Evolutionary conservation across 2,888 invertebrate species (phyloP), one percentile per base, ranked within the genome.

Genomic region (Tachystola acroxantha): DNA sequence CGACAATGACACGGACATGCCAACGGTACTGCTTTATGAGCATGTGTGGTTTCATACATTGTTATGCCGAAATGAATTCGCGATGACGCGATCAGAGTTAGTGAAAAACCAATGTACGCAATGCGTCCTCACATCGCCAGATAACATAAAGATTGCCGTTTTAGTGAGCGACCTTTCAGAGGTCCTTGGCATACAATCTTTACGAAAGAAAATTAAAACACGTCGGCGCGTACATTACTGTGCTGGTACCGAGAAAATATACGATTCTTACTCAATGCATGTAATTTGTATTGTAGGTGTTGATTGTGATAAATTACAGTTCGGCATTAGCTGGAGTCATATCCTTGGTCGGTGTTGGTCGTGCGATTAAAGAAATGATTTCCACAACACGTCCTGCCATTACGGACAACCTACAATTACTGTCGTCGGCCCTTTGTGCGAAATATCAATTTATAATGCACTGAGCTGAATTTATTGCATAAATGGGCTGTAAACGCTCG

Each of bases 141-240:
- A 80, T 81, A 78, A 73, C 69, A 81, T 84, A 78, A 84, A 85
- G 85, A 85, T 85, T 77, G 68, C 79, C 72, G 71, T 76, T 80
- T 81, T 78, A 77, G 81, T 64, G 61, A 62, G 55, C 63, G 75
- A 76, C 85, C 84, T 85, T 80, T 79, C 68, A 54, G 62, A 62
- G 65, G 71, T 76, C 80, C 84, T 80, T 79, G 82, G 67, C 74
- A 74, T 64, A 75, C 65, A 72, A 71, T 58, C 42, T 54, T 80
- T 78, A 67, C 70, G 64, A 79, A 75, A 80, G 56, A 73, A 71
- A 72, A 70, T 67, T 46, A 66, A 70, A 68, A 67, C 64, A 63
- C 63, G 64, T 70, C 53, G 60, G 58, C 58, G 57, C 58, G 52
- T 53, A 53, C 41, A 40, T 24, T 31, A 25, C 28, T n/a, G 24